phyloP scores from a whole-genome alignment of 1,140 invertebrate species.

The Belonocnema kinseyi region DNA sequence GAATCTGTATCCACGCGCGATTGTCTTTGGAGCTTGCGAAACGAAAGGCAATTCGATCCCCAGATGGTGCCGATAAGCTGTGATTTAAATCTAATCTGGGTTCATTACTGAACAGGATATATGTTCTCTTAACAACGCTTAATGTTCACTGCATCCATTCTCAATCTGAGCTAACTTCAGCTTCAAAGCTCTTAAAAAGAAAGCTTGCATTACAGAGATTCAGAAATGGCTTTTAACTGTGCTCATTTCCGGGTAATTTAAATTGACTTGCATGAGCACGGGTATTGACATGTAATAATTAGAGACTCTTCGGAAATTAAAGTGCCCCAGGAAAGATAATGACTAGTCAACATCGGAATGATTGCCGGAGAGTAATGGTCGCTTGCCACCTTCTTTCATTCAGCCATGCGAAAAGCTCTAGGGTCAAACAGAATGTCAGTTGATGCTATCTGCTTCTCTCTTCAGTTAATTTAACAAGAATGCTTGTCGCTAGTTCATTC shows the following conservation, averaged over 20 bases:
- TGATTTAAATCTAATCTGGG: background rate
- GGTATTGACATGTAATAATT: slow-evolving; percentile 42
- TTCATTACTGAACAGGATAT: background rate
- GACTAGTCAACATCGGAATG: slow-evolving; percentile 43
- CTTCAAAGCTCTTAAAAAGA: background rate
- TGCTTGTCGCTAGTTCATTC: no score
- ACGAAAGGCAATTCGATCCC: slow-evolving; percentile 12
- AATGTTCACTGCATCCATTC: no score
- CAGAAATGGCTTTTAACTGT: slow-evolving; percentile 26
- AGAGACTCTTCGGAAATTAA: slow-evolving; percentile 45
- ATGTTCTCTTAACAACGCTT: no score
- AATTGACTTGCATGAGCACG: slow-evolving; percentile 33
- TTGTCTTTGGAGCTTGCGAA: background rate
- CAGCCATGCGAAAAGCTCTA: slow-evolving; percentile 35
- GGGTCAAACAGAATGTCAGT: slow-evolving; percentile 38
- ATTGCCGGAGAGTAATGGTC: slow-evolving; percentile 45
- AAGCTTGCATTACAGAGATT: background rate
- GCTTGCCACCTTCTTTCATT: slow-evolving; percentile 48
- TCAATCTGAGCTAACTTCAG: background rate
- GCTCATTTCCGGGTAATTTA: slow-evolving; percentile 29
- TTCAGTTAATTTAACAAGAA: no score
- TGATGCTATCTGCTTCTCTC: no score
- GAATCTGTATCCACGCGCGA: background rate
- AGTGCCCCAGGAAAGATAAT: slow-evolving; percentile 44
- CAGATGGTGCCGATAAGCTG: background rate